phyloP scores from a whole-genome alignment of 2,113 vertebrate genomes.

The Vanacampus margaritifer region DNA sequence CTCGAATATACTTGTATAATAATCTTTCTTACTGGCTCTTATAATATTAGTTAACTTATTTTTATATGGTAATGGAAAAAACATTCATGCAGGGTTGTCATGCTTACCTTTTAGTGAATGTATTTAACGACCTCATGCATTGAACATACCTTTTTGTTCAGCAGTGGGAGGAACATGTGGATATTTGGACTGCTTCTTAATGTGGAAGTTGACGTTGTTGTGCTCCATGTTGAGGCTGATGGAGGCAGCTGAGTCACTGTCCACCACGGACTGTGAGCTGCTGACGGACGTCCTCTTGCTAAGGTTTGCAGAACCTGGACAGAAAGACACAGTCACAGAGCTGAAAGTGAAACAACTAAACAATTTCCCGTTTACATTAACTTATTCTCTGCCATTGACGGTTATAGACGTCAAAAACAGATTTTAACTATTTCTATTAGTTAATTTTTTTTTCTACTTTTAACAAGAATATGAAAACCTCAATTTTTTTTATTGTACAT shows the following conservation, averaged over 20 bases:
- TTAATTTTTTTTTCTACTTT: too few relatives aligned
- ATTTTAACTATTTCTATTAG: too few relatives aligned
- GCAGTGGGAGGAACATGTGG: constrained; percentile 88
- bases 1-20: too few relatives aligned
- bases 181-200: constrained; percentile 99
- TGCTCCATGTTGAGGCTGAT: constrained; percentile 98
- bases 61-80: too few relatives aligned
- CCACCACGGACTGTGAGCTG: constrained; percentile 96
- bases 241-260: constrained; percentile 96
- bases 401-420: too few relatives aligned
- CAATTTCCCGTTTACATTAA: background rate
- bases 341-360: background rate
- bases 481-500: too few relatives aligned
- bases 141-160: constrained; percentile 90
- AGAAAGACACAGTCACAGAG: constrained; percentile 5
- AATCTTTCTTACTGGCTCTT: too few relatives aligned
- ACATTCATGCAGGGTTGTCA: background rate
- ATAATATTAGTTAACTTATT: too few relatives aligned
- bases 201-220: constrained; percentile 99
- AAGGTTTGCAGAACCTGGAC: constrained; percentile 89
- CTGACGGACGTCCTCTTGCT: constrained; percentile 98
- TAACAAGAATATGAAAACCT: too few relatives aligned
- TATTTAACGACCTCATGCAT: background rate
- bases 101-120: background rate
- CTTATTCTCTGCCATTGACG: too few relatives aligned